Conservation (phyloP, 2,113 vertebrate species). For the Shinisaurus crocodilurus region DNA sequence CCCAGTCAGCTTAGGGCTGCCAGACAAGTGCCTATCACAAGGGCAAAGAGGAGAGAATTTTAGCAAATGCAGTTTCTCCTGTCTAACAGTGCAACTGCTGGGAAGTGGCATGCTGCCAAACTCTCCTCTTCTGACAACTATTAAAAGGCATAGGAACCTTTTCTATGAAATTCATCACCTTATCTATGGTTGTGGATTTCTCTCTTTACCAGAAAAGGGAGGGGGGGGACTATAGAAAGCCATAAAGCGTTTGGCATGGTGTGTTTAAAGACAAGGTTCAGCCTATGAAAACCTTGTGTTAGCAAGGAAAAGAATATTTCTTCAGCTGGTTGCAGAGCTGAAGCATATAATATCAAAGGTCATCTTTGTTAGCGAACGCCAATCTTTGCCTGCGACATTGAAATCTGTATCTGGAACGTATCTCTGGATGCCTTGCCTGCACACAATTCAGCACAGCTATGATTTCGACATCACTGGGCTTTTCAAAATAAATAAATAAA, state of each 20-base stretch:
- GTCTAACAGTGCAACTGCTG: neutral
- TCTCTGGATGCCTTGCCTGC: neutral
- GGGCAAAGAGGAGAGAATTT: neutral
- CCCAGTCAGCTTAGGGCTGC: neutral
- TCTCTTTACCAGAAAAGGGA: neutral
- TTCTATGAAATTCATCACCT: neutral
- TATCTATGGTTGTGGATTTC: neutral
- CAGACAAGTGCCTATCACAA: too few relatives aligned
- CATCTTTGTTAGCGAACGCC: slow-evolving; percentile 2
- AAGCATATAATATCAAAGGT: slow-evolving; percentile 24
- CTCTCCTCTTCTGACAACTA: neutral
- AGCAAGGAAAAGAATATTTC: neutral
- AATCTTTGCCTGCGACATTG: slow-evolving; percentile 12
- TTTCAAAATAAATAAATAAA: neutral
- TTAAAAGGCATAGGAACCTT: neutral
- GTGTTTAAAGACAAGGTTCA: neutral
- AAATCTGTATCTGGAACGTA: slow-evolving; percentile 15
- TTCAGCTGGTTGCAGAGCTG: neutral
- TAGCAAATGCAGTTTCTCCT: neutral
- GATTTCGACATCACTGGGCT: neutral
- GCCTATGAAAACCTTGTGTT: neutral
- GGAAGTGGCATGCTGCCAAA: neutral
- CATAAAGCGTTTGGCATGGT: neutral
- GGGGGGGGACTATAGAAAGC: neutral
- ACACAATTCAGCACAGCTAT: neutral